These are phyloP conservation scores for Picathartes gymnocephalus DNA, from an alignment of 2,113 vertebrate species.

Conservation along the genomic window DNA sequence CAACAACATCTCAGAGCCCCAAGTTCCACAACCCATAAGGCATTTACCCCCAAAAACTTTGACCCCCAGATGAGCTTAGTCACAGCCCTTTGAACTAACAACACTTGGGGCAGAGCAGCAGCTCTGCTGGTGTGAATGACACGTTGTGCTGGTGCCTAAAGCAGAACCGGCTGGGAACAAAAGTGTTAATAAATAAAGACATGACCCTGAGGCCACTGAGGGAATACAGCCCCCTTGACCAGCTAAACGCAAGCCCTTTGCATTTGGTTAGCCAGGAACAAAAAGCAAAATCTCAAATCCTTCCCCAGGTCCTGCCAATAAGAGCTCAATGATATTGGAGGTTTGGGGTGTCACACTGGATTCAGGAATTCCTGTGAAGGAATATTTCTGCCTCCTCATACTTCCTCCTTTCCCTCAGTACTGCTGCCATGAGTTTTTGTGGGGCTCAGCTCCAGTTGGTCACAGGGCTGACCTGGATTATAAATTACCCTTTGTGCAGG, in stretches of 20 bases:
- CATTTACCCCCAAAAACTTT: background rate
- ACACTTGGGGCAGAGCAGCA: background rate
- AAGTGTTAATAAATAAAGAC: background rate
- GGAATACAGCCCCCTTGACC: background rate
- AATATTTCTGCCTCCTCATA: background rate
- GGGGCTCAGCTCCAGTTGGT: background rate
- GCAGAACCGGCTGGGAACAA: background rate
- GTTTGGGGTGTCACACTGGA: background rate
- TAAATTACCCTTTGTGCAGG: background rate
- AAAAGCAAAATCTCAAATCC: background rate
- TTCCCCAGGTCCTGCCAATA: background rate
- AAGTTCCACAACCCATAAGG: slow-evolving; percentile 4
- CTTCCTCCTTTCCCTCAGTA: background rate
- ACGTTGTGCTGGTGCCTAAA: background rate
- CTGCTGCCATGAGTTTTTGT: background rate
- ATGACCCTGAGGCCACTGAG: background rate
- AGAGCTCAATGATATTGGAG: background rate
- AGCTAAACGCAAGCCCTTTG: background rate
- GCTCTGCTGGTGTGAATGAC: background rate
- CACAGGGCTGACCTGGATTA: background rate
- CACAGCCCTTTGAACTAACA: slow-evolving; percentile 23
- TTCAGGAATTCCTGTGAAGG: background rate
- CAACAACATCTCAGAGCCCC: background rate
- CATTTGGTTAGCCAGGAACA: background rate
- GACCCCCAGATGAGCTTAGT: background rate